Base-by-base conservation (phyloP, 2,113 vertebrate species). In the Mustelus asterias region DNA sequence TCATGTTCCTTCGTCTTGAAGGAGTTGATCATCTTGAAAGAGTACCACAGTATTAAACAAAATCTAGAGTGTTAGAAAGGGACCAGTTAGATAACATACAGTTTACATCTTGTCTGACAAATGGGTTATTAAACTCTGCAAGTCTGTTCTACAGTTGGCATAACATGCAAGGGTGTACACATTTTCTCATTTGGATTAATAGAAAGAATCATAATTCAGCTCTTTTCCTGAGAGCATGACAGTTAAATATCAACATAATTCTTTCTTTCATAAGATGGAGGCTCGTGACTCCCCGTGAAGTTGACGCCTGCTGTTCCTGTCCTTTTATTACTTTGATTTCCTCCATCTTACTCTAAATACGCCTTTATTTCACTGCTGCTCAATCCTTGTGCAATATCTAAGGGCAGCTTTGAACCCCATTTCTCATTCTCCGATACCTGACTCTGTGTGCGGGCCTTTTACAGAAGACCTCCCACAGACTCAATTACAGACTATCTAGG, bases 1-100 rank as follows among this genome's bases (percentile, higher is more conserved):
- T 95, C 94, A 95, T 95, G 94, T 95, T 70, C 13, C 26, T 76
- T 95, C 67, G 41, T 95, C 94, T 95, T 95, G 94, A 95, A 95
- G 69, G 24, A 72, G 94, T 72, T 95, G 94, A 76, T 95, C 94
- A 72, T 72, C 94, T 95, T 95, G 69, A 95, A 72, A 69, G 93
- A 48, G 94, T 95, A 72, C 69, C 69, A 72, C 94, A 95, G 67
- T 72, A 48, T 95, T 95, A 95, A 95, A 95, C 69, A 95, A 95
- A 93, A 76, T 95, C 69, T 48, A 76, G 94, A 95, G 94, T 95
- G 94, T 95, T 95, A 95, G 44, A 95, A 95, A 95, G 67, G 44
- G 94, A 54, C 41, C 41, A 95, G 67, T 72, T 72, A 72, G 94
- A 95, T 95, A 95, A 95, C 94, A 48, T 95, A 72, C 93, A 70